phyloP scores from a whole-genome alignment of 2,113 vertebrate genomes.

The Boleophthalmus pectinirostris region DNA sequence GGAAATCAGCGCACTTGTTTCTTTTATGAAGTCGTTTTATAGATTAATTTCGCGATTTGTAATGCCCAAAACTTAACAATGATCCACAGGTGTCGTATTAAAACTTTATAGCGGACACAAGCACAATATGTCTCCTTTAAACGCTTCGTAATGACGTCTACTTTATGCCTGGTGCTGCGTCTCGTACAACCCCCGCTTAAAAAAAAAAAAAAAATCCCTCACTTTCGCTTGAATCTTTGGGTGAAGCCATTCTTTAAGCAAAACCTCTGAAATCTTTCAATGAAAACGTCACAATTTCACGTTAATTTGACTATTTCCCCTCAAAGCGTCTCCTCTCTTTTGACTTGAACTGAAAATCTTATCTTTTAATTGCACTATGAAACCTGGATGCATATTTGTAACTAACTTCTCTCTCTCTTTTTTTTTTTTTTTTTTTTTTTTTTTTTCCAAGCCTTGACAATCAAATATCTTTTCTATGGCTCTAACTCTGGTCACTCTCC shows the following conservation, averaged over 20 bases:
- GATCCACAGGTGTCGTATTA: too few species aligned
- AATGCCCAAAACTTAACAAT: too few species aligned
- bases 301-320: slow-evolving; percentile 19
- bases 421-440: too few species aligned
- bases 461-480: slow-evolving; percentile 51
- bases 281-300: slow-evolving; percentile 17
- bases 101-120: too few species aligned
- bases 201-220: too few species aligned
- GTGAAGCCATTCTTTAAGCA: slow-evolving; percentile 15
- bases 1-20: too few species aligned
- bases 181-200: not conserved
- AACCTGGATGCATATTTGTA: slow-evolving; percentile 45
- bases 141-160: too few species aligned
- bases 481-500: slow-evolving; percentile 26
- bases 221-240: slow-evolving; percentile 26
- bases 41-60: too few species aligned
- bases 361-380: slow-evolving; percentile 71
- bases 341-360: slow-evolving; percentile 60
- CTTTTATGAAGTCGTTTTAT: too few species aligned
- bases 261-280: not conserved
- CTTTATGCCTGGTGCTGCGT: too few species aligned
- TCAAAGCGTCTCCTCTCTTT: slow-evolving; percentile 30
- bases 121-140: too few species aligned
- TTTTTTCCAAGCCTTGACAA: slow-evolving; percentile 57
- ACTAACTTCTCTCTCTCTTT: too few species aligned